Conservation (phyloP, 2,797 vertebrate species). For the Gouania willdenowi region DNA sequence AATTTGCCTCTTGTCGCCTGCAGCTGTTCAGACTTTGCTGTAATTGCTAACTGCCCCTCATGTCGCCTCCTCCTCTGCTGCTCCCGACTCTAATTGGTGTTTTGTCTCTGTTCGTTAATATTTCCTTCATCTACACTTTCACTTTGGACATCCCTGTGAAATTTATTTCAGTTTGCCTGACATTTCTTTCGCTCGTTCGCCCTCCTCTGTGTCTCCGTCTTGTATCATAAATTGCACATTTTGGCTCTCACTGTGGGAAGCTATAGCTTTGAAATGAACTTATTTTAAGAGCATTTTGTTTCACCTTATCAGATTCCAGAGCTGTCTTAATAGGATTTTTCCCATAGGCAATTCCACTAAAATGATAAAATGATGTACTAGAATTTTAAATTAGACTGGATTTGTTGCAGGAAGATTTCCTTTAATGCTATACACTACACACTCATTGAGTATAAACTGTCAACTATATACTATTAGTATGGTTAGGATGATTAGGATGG, state of each 20-base stretch:
- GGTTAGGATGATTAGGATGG: too few species aligned
- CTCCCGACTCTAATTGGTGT: conserved; percentile 15
- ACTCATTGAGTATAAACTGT: too few species aligned
- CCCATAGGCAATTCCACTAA: conserved; percentile 4
- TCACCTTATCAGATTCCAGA: conserved; percentile 9
- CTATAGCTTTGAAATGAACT: conserved; percentile 18
- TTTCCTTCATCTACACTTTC: conserved; percentile 8
- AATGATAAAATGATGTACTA: conserved; percentile 16
- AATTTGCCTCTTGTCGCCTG: conserved; percentile 2
- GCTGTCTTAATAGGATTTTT: conserved; percentile 1
- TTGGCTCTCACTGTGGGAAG: conserved; percentile 9
- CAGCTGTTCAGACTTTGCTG: conserved; percentile 30
- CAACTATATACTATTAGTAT: too few species aligned
- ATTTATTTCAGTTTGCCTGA: conserved; percentile 1
- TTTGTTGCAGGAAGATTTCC: background rate
- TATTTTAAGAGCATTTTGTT: conserved; percentile 17
- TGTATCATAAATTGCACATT: conserved; percentile 26
- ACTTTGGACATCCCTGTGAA: background rate
- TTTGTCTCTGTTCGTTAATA: conserved; percentile 3
- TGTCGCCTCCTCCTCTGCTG: background rate
- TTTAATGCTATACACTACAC: too few species aligned
- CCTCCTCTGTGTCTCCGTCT: background rate
- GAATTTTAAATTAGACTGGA: too few species aligned
- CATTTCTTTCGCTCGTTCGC: background rate
- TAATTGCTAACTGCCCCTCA: conserved; percentile 32